A percentile compares a stretch with the other conserved stretches of the same genome.
Evolutionary conservation across 2,113 vertebrate genomes (phyloP).

Genomic region (Crocuta crocuta): DNA sequence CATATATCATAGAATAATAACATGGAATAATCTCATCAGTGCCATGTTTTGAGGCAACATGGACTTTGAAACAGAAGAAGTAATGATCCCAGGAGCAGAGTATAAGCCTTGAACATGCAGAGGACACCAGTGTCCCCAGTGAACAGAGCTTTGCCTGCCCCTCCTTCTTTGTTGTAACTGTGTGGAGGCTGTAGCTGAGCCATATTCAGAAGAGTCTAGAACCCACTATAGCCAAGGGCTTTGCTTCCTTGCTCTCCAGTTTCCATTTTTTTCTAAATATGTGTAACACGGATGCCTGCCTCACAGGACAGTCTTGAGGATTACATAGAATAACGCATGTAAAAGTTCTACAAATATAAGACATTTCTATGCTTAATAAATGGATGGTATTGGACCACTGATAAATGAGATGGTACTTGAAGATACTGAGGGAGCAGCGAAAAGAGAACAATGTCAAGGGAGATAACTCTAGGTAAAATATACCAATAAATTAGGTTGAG

Average conservation of each 20-base stretch:
- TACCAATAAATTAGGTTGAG: neutral
- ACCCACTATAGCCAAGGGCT: neutral
- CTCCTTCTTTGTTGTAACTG: neutral
- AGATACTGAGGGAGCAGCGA: neutral
- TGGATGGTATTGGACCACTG: neutral
- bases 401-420: neutral
- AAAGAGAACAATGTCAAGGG: neutral
- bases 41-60: neutral
- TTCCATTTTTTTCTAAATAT: neutral
- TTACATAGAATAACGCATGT: neutral
- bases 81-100: neutral
- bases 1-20: neutral
- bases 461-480: neutral
- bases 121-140: neutral
- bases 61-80: neutral
- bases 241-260: neutral
- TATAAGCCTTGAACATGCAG: neutral
- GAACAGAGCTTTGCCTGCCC: too few relatives aligned
- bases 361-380: neutral
- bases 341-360: neutral
- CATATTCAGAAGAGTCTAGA: neutral
- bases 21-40: neutral
- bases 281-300: neutral
- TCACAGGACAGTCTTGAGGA: neutral
- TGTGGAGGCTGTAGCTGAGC: neutral